Evolutionary conservation across 2,113 vertebrate genomes (phyloP).

Genomic region (Xyrauchen texanus): DNA sequence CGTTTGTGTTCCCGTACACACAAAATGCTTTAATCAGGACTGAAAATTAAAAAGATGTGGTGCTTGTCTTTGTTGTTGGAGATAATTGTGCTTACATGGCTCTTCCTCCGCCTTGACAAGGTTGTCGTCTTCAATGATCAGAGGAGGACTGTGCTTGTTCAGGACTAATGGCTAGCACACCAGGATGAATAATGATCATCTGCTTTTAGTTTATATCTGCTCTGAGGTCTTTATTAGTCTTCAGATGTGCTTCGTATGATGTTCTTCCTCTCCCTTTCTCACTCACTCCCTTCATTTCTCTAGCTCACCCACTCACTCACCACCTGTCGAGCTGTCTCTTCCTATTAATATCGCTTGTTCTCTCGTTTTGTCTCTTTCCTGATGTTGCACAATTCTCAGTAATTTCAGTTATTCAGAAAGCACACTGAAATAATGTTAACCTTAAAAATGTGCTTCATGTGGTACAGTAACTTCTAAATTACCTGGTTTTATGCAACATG

Average conservation of each 20-base stretch:
- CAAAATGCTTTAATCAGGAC: neutral
- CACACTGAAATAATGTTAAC: no score
- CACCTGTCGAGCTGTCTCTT: neutral
- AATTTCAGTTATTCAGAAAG: no score
- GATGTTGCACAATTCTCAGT: no score
- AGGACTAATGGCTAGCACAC: slow-evolving; percentile 47
- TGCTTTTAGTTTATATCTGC: slow-evolving; percentile 42
- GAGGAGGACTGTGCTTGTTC: neutral
- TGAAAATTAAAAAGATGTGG: slow-evolving; percentile 21
- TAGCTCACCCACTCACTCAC: no score
- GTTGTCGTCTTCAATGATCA: slow-evolving; percentile 40
- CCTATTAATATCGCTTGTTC: neutral
- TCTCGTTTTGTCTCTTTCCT: neutral
- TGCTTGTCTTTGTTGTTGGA: neutral
- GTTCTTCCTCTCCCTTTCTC: neutral
- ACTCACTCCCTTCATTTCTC: no score
- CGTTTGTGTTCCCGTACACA: neutral
- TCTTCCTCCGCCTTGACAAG: slow-evolving; percentile 8
- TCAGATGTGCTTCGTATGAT: slow-evolving; percentile 47
- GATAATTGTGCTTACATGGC: neutral
- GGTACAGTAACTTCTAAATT: no score
- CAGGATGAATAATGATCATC: slow-evolving; percentile 43
- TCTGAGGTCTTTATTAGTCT: slow-evolving; percentile 36
- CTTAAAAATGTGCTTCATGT: no score
- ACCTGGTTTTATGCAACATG: no score